Evolutionary conservation across 2,888 invertebrate species (phyloP).

Genomic region (Eristalinus aeneus): DNA sequence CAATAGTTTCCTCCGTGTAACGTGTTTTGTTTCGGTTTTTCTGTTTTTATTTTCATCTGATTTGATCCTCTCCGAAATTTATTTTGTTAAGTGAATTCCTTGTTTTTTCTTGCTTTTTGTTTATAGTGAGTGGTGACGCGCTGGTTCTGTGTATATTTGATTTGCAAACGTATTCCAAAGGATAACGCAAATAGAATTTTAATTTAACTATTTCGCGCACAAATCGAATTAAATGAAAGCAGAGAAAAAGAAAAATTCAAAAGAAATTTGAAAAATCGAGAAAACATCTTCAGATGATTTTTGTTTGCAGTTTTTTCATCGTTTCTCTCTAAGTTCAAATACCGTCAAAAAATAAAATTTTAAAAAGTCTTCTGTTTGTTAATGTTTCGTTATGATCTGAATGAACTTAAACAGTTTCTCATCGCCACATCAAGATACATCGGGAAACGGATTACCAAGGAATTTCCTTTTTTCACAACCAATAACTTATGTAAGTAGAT

Average conservation of each 20-base stretch:
- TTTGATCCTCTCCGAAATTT: background rate
- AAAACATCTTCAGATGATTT: slow-evolving; percentile 11
- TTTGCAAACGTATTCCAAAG: slow-evolving; percentile 34
- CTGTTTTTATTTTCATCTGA: background rate
- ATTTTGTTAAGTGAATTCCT: background rate
- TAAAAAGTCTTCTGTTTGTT: slow-evolving; percentile 24
- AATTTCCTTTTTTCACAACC: slow-evolving; percentile 24
- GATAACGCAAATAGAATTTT: slow-evolving; percentile 27
- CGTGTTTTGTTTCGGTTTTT: slow-evolving; percentile 26
- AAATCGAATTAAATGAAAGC: background rate
- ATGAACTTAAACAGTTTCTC: slow-evolving; percentile 43
- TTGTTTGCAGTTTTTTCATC: background rate
- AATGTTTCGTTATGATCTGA: slow-evolving; percentile 37
- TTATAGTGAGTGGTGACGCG: slow-evolving; percentile 37
- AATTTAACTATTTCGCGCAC: slow-evolving; percentile 48
- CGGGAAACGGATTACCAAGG: slow-evolving; percentile 64
- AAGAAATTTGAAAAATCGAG: background rate
- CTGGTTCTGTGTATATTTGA: slow-evolving; percentile 43
- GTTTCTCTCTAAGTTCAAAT: slow-evolving; percentile 10
- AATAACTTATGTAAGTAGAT: slow-evolving; percentile 43
- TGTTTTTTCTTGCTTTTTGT: slow-evolving; percentile 4
- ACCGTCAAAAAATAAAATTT: slow-evolving; percentile 14
- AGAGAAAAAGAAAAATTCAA: background rate
- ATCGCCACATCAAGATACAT: slow-evolving; percentile 36
- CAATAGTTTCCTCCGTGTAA: slow-evolving; percentile 41